phyloP scores from a whole-genome alignment of 2,888 invertebrate species.

The Aporophyla nigra region DNA sequence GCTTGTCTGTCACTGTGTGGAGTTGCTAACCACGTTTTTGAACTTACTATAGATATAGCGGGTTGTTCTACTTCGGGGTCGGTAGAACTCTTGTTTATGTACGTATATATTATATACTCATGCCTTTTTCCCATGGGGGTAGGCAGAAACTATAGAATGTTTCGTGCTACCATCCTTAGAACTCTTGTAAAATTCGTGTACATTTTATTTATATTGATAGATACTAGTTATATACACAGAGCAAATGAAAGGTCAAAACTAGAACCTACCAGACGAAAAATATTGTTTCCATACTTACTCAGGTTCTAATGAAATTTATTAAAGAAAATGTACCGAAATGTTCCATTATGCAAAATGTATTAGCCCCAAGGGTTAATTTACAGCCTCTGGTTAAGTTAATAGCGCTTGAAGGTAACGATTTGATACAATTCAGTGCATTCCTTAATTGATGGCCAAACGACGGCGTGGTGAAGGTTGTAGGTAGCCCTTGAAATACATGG shows the following conservation, averaged over 20 bases:
- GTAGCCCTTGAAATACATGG: constrained; percentile 20
- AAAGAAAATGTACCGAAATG: neutral
- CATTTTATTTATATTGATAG: neutral
- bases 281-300: too few relatives aligned
- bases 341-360: neutral
- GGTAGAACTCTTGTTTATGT: constrained; percentile 32
- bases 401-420: neutral
- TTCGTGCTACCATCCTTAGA: neutral
- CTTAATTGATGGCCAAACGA: constrained; percentile 1
- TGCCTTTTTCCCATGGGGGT: neutral
- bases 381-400: too few relatives aligned
- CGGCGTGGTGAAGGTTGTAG: constrained; percentile 17
- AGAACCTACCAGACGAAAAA: neutral
- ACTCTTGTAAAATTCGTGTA: neutral
- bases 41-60: constrained; percentile 42
- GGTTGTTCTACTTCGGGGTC: constrained; percentile 40
- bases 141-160: neutral
- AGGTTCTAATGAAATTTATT: neutral
- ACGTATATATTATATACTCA: constrained; percentile 17
- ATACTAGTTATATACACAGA: neutral
- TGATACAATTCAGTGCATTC: neutral
- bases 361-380: neutral
- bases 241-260: too few relatives aligned
- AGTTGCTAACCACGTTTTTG: constrained; percentile 59
- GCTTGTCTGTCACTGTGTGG: constrained; percentile 73